Evolutionary conservation across 2,113 vertebrate genomes (phyloP), one percentile per base, ranked within the genome.

Genomic region (Silurus asotus): DNA sequence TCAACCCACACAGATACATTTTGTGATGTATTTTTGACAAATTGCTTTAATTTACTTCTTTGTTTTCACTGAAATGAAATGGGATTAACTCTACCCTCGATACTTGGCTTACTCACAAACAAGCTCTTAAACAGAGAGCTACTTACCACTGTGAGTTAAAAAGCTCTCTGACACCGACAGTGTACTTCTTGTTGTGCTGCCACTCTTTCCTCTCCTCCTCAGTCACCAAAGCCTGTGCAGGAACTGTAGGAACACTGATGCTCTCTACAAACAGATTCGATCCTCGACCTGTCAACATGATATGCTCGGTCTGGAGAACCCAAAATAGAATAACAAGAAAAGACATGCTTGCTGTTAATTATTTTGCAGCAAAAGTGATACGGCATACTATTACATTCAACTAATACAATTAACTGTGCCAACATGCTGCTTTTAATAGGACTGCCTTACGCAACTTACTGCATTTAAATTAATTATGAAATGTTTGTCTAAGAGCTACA

Each of bases 221-320:
- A 8, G 93, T 92, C 88, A 96, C 93, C 65, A 96, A 81, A 3
- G 82, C 55, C 0, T 94, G 88, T 67, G 92, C 83, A 64, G 93
- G 83, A n/a, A 94, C 90, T 23, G 84, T 90, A 37, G 55, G 64
- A 70, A 94, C n/a, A 10, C 93, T 94, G 4, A 93, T 89, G 72
- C 89, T 92, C 82, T 95, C 92, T 56, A 94, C 94, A 92, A 95
- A 95, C 86, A 88, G 84, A 91, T 93, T 94, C 1, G 94, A 94
- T 11, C 94, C 95, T 90, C 49, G 83, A 79, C 90, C 91, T 5
- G 95, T 93, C 86, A 95, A 61, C 91, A 95, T 93, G 84, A 91
- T 6, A 51, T 95, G 93, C 20, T 91, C 74, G 4, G 94, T 96
- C 95, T 96, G 89, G 85, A 81, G 75, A 69, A 81, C 56, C 45